Evolutionary conservation across 2,888 invertebrate genomes (phyloP).

Genomic region (Rotaria socialis): DNA sequence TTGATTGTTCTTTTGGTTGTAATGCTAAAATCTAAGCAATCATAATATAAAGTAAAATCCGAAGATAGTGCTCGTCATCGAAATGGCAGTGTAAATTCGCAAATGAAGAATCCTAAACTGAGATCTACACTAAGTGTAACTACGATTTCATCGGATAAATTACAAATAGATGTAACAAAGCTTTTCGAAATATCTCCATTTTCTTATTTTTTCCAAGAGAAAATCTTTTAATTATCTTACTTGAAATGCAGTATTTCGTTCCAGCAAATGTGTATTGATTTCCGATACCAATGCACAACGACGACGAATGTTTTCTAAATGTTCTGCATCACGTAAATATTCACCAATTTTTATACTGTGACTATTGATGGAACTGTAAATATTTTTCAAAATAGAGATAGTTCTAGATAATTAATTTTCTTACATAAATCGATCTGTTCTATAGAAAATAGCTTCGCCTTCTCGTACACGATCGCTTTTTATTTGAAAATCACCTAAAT

Average conservation of each 20-base stretch:
- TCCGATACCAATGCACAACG: background rate
- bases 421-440: constrained; percentile 66
- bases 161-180: too few species aligned
- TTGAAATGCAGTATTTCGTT: background rate
- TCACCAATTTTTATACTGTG: background rate
- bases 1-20: constrained; percentile 35
- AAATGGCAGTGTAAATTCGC: too few species aligned
- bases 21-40: constrained; percentile 33
- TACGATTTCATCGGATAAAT: too few species aligned
- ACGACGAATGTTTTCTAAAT: background rate
- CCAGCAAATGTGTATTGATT: background rate
- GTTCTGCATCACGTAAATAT: background rate
- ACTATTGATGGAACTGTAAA: background rate
- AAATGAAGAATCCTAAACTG: too few species aligned
- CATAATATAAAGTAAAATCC: background rate
- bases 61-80: too few species aligned
- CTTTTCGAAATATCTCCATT: too few species aligned
- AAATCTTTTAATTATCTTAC: background rate
- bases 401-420: too few species aligned
- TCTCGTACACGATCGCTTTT: constrained; percentile 67
- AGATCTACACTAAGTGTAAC: too few species aligned
- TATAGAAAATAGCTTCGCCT: constrained; percentile 74
- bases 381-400: too few species aligned
- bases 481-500: constrained; percentile 39
- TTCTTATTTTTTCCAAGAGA: too few species aligned